phyloP scores from a whole-genome alignment of 2,888 invertebrate genomes.

The Drosophila robusta region DNA sequence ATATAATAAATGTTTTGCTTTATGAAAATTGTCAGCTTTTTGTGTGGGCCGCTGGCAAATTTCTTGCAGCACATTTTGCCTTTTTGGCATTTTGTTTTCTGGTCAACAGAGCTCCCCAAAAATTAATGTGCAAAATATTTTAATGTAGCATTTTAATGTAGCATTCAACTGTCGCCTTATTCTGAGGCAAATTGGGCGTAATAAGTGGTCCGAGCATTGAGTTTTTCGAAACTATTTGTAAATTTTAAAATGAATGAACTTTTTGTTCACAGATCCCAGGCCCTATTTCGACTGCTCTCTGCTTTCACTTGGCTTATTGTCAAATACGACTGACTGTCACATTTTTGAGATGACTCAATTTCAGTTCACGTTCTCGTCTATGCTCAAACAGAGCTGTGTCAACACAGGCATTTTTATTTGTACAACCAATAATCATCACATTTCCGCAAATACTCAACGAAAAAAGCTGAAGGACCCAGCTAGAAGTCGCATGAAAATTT shows the following conservation, averaged over 20 bases:
- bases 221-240: constrained; percentile 1
- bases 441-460: constrained; percentile 69
- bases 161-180: constrained; percentile 45
- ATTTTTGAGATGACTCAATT: constrained; percentile 45
- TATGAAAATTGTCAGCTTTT: constrained; percentile 57
- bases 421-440: constrained; percentile 78
- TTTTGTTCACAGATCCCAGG: not conserved
- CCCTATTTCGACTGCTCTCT: not conserved
- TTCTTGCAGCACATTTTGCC: constrained; percentile 33
- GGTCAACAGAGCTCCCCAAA: constrained; percentile 52
- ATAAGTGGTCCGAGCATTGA: constrained; percentile 43
- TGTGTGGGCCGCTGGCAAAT: constrained; percentile 46
- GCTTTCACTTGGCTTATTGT: constrained; percentile 9
- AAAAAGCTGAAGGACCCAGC: constrained; percentile 12
- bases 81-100: constrained; percentile 49
- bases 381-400: constrained; percentile 42
- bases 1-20: constrained; percentile 75
- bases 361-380: constrained; percentile 25
- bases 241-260: not conserved
- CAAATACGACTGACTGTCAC: constrained; percentile 30
- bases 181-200: constrained; percentile 46
- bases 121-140: constrained; percentile 73
- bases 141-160: constrained; percentile 68
- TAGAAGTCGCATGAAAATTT: constrained; percentile 67
- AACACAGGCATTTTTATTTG: constrained; percentile 62